Base-by-base conservation (phyloP, 2,797 vertebrate genomes). In the Presbytis comata region DNA sequence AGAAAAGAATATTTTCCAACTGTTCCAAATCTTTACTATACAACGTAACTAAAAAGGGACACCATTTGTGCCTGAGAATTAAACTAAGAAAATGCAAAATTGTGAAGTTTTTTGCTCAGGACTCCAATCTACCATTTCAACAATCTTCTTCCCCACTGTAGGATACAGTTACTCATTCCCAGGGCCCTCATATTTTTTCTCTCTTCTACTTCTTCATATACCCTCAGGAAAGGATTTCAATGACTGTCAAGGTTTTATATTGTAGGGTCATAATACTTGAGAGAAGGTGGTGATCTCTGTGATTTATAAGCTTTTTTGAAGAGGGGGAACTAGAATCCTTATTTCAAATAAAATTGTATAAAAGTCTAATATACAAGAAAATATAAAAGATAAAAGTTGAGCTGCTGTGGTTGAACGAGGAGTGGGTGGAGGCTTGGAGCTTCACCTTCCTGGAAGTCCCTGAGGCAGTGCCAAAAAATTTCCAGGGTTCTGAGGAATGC, bases 171-270 rank as follows among this genome's bases (percentile, higher is more conserved):
- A 64, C 70, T 96, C 26, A 96, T 82, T 16, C 33, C 14, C 12
- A 80, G 16, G 64, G 59, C 41, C 24, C 59, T 89, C 24, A n/a
- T 21, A 70, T 70, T 87, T 90, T 75, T 82, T 80, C 82, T 64
- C n/a, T 97, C 67, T 82, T 94, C 57, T 36, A 10, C 28, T 79
- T 94, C 30, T 89, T 70, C 19, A 55, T 9, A 30, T 89, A 70
- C n/a, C 90, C 17, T 93, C n/a, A 81, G 53, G 44, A 96, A 87
- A 96, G 16, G 55, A 87, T 72, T 93, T 89, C 59, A 96, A 72
- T 89, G 84, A 72, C 55, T 89, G 59, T 64, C 53, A 97, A 76
- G 36, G 17, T 67, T 93, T 96, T 83, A 41, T 64, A 92, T 83
- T 46, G 81, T 10, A 93, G 41, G 28, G 28, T 53, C 61, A 88